Conservation (phyloP, 2,888 invertebrate genomes). For the Cancer borealis region DNA sequence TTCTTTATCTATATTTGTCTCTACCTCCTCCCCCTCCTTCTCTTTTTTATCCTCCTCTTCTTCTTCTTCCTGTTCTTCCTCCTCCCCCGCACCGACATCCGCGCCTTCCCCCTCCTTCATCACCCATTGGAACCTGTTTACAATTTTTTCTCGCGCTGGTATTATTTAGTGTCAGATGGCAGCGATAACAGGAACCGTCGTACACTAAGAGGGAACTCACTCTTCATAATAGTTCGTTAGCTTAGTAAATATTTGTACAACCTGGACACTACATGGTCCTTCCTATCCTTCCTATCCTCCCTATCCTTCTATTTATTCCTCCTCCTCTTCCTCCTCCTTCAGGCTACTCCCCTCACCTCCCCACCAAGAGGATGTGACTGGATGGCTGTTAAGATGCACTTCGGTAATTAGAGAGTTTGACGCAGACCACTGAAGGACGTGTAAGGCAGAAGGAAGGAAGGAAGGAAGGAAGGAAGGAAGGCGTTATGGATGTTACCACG, state of each 20-base stretch:
- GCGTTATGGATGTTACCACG: too few species aligned
- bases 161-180: constrained; percentile 46
- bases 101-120: neutral
- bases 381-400: too few species aligned
- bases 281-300: neutral
- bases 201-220: constrained; percentile 26
- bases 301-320: neutral
- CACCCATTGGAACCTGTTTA: constrained; percentile 28
- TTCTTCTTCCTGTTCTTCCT: neutral
- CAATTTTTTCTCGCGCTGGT: neutral
- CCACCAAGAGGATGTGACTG: too few species aligned
- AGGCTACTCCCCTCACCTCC: neutral
- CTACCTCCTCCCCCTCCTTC: neutral
- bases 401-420: too few species aligned
- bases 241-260: neutral
- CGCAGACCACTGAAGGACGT: too few species aligned
- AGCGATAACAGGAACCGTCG: neutral
- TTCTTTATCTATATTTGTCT: neutral
- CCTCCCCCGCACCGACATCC: neutral
- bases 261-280: neutral
- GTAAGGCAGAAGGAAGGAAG: too few species aligned
- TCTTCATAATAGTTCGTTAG: constrained; percentile 40
- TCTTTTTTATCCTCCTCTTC: neutral
- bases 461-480: too few species aligned
- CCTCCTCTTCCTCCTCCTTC: neutral